Base-by-base conservation (phyloP, 2,888 invertebrate species). In the Crossocerus cetratus region DNA sequence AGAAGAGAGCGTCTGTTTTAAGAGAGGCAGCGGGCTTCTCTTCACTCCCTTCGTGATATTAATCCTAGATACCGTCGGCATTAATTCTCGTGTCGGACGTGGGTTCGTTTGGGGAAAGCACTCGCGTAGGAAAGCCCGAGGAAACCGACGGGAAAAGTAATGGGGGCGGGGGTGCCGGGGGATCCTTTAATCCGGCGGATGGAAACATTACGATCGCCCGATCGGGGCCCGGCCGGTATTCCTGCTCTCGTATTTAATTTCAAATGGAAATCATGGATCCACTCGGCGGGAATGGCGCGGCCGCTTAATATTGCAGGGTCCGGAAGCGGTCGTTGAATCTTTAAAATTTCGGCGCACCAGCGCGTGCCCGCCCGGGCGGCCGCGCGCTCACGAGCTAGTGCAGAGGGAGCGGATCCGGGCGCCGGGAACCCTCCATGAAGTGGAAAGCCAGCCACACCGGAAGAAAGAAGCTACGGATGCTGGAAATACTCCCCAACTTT, bases 111-210 rank as follows among this genome's bases (percentile, higher is more conserved):
- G 49, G 55, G 59, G 62, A 60, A 60, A 32, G 32, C 11, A 32
- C 32, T 32, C 32, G 32, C 32, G 32, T 32, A 32, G 32, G 32
- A 32, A 11, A 32, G 32, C 5, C 11, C 8, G 32, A 32, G 32
- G 32, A 32, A 32, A 32, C 32, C 8, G 32, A 11, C 32, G 32
- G 8, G 32, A 32, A 11, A 32, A 32, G 32, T 32, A 32, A 32
- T 11, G 32, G 32, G 53, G 43, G 69, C 58, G 32, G 32, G 58
- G 45, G 66, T 8, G 57, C 79, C 56, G 58, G 32, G n/a, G 67
- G 69, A 73, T 78, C 78, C 75, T 81, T 84, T 80, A 83, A 82
- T 83, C 75, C 76, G 61, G 49, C 70, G 77, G 76, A 82, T 84
- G 76, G 82, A 82, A 84, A 75, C 69, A 73, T 80, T 83, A 74